Base-by-base conservation (phyloP, 2,888 invertebrate species). In the Esperia sulphurella region DNA sequence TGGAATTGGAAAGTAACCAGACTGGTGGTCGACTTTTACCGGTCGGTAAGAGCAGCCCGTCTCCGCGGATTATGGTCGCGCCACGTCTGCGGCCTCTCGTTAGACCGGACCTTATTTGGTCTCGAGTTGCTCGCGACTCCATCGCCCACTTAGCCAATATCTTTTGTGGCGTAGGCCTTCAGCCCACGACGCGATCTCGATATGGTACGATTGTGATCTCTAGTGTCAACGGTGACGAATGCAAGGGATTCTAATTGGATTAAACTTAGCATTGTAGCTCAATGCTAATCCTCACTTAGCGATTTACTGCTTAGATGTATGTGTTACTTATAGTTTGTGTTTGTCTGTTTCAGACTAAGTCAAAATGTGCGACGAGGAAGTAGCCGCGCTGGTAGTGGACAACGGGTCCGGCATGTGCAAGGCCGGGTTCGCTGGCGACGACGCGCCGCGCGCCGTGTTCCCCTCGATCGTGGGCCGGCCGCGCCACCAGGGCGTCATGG, bases 321-420 rank as follows among this genome's bases (percentile, higher is more conserved):
- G 51, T 50, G 53, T 48, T 42, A 13, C 41, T 61, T 58, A 61
- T 30, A 48, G 14, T 57, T 48, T 53, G 21, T 21, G 21, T 58
- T 57, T 56, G 56, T 68, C 54, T 50, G 58, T 79, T 81, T 45
- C 79, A 86, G 84, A 83, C 79, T 84, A 85, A 84, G 73, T 79
- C 74, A 86, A 54, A 76, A 85, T 85, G 86, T 86, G 85, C 75
- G 85, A 86, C 84, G 85, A 83, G 46, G 75, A 96, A 93, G 96
- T 96, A 90, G 96, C 96, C 89, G 96, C 96, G 84, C 92, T 96
- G 91, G 96, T 96, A 82, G 96, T 96, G 79, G 97, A 98, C 94
- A 98, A 98, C 95, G 98, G 97, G 75, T 97, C 97, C 92, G 97
- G 96, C 84, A 97, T 97, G 97, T 97, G 97, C 94, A 97, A 97